Conservation (phyloP, 1,140 invertebrate genomes). For the Drosophila tropicalis region DNA sequence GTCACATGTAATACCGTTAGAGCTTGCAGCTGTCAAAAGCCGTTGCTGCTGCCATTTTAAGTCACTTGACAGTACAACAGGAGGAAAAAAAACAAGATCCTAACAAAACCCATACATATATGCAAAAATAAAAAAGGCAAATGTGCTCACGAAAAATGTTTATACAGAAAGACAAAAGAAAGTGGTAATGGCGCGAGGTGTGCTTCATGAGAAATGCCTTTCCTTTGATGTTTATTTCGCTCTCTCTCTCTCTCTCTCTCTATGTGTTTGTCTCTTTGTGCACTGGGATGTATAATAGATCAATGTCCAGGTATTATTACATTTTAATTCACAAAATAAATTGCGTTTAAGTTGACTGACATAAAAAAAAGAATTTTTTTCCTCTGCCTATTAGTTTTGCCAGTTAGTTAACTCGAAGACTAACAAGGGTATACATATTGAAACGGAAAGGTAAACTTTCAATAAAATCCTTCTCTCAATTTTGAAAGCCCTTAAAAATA, state of each 20-base stretch:
- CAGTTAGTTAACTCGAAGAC: neutral
- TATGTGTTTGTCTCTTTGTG: neutral
- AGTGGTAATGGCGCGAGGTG: constrained; percentile 9
- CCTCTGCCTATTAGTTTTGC: neutral
- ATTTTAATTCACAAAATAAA: constrained; percentile 12
- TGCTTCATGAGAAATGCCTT: neutral
- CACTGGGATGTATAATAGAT: neutral
- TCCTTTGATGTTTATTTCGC: neutral
- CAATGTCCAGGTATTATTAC: neutral
- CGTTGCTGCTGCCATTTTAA: constrained; percentile 65
- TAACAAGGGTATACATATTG: neutral
- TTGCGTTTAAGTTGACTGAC: neutral
- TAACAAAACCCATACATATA: constrained; percentile 19
- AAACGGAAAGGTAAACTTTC: neutral
- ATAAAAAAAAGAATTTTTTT: neutral
- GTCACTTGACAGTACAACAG: constrained; percentile 63
- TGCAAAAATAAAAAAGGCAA: neutral
- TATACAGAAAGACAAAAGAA: constrained; percentile 8
- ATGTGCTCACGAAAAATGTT: constrained; percentile 11
- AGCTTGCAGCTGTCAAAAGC: constrained; percentile 75
- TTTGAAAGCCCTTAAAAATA: too few species aligned
- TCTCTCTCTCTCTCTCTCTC: neutral
- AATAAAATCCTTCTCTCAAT: neutral
- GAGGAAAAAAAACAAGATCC: constrained; percentile 15
- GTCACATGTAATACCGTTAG: constrained; percentile 71